Evolutionary conservation across 2,113 vertebrate genomes (phyloP), one percentile per base, ranked within the genome.

Genomic region (Oenanthe melanoleuca): DNA sequence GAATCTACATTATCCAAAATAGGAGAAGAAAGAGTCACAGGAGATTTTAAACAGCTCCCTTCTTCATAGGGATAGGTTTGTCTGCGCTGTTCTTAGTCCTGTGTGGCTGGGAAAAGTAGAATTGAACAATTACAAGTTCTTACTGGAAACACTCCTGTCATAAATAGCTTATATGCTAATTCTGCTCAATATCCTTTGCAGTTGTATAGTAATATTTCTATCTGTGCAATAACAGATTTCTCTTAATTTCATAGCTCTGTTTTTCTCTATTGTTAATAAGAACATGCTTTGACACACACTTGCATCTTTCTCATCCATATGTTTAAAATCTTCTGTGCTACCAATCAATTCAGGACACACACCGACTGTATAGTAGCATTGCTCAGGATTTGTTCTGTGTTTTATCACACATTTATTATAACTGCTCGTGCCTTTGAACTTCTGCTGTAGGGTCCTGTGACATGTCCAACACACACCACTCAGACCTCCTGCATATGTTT

Each of bases 371-470:
- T 63, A 59, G 56, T 84, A 88, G 89, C 47, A 2, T 57, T 82
- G 66, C 86, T 93, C 4, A 8, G 66, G 81, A 95, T 93, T 94
- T 95, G 88, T 69, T 95, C 89, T 96, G 93, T 0, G 3, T 88
- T 96, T 75, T 80, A 91, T 83, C 91, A 93, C 91, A 69, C 71
- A 49, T 95, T 93, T 93, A 86, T 83, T 95, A 50, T 86, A 92
- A 95, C 86, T 81, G 79, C 79, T 96, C 1, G 1, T 72, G 87
- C 79, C 85, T 96, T 96, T 95, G 93, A 95, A 93, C 87, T 95
- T 71, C 73, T 88, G 83, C 2, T 4, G 66, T 66, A 49, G 73
- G 64, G 60, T 91, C 94, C 94, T 96, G 94, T 83, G 92, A 93
- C 93, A 92, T 80, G 88, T 94, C 88, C 85, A 95, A 91, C 91